Percentiles rank a stretch among this genome's conserved stretches.
Conservation (phyloP, 1,140 invertebrate species). For the Chlorops oryzae region DNA sequence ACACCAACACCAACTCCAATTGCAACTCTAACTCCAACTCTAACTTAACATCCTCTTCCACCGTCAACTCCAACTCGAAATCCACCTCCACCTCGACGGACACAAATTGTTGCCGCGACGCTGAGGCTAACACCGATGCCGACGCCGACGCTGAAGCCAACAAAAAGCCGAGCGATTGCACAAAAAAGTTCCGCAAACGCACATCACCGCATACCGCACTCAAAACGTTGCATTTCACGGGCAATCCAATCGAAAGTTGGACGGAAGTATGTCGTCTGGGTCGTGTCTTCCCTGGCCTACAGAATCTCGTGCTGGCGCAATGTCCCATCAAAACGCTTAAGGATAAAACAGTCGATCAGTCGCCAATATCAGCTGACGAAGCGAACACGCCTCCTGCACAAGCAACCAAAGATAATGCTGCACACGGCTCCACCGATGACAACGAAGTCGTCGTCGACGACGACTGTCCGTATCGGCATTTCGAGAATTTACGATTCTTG, state of each 20-base stretch:
- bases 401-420: background rate
- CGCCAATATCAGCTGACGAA: slow-evolving; percentile 23
- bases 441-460: slow-evolving; percentile 19
- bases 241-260: slow-evolving; percentile 78
- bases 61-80: background rate
- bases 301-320: slow-evolving; percentile 78
- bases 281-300: slow-evolving; percentile 73
- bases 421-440: background rate
- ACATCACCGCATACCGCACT: slow-evolving; percentile 56
- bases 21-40: background rate
- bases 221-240: slow-evolving; percentile 73
- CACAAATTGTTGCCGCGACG: too few species aligned
- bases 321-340: slow-evolving; percentile 57
- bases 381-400: background rate
- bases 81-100: background rate
- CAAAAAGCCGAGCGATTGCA: background rate
- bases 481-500: slow-evolving; percentile 61
- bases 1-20: background rate
- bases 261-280: slow-evolving; percentile 76
- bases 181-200: slow-evolving; percentile 34
- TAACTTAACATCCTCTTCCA: background rate
- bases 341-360: too few species aligned
- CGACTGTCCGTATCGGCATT: slow-evolving; percentile 50
- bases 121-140: background rate
- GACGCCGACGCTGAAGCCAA: background rate